Evolutionary conservation across 2,113 vertebrate genomes (phyloP), one percentile per base, ranked within the genome.

Genomic region (Phylloscopus trochiloides): DNA sequence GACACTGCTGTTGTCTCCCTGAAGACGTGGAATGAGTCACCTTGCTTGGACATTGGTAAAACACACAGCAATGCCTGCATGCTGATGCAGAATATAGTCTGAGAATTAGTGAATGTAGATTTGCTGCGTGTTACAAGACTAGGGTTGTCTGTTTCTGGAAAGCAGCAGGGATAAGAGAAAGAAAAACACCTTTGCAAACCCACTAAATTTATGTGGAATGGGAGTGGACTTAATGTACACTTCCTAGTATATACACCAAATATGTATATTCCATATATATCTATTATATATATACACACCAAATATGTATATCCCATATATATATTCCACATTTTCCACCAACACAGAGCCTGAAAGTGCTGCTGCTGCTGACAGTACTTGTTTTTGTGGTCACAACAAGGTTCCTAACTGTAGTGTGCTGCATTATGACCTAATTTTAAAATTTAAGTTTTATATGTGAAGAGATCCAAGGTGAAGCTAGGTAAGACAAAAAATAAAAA

Each of bases 11-110:
- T 0, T 3, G 1, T 31, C 12, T 21, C 24, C 8, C 6, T 1
- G 12, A 38, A 3, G 0, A 28, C 0, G 2, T 0, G 1, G 40
- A 59, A 47, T 1, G 1, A n/a, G 17, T 14, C 24, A 40, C 4
- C 10, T 2, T 28, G 14, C 48, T 54, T 7, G 19, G 28, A 67
- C 14, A 3, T 0, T 8, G 38, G 38, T 12, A 34, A 55, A 85
- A 29, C 9, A 24, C 6, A n/a, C 5, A 76, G 9, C 22, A 36
- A 11, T 5, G 25, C 24, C 40, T 62, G 43, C 51, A 67, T 2
- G 2, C 12, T 24, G 28, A 36, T 4, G 15, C 8, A 48, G 25
- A 48, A 29, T 4, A 54, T 0, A 32, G 22, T 3, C 3, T 0
- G 28, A 40, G 45, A 74, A 28, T 2, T 9, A 18, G 14, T 4